These are phyloP conservation scores for Chauna torquata DNA, from an alignment of 2,113 vertebrate species.

Conservation along the genomic window DNA sequence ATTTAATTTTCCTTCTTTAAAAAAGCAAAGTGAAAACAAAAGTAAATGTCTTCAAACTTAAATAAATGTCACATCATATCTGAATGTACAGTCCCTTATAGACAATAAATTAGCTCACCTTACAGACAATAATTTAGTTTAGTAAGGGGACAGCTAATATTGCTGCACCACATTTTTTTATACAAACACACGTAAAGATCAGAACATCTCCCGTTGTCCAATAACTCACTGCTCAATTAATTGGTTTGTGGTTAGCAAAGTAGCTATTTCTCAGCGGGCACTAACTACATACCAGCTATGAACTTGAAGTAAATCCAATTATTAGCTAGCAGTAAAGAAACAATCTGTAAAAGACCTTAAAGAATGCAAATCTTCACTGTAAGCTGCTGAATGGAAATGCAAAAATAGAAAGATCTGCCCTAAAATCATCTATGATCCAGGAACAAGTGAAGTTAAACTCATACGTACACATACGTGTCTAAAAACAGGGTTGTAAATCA, in stretches of 20 bases:
- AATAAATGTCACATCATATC: background rate
- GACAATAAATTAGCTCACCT: background rate
- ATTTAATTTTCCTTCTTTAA: background rate
- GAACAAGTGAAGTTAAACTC: background rate
- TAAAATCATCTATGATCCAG: background rate
- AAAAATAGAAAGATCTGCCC: background rate
- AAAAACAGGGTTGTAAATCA: background rate
- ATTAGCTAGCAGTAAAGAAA: background rate
- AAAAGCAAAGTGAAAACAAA: background rate
- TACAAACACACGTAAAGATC: background rate
- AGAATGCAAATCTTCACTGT: background rate
- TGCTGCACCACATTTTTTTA: background rate
- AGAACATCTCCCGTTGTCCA: background rate
- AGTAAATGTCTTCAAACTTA: background rate
- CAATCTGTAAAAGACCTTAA: background rate
- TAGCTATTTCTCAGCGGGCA: background rate
- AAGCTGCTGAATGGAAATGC: background rate
- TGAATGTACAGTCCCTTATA: background rate
- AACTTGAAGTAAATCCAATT: background rate
- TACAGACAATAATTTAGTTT: background rate
- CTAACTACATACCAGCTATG: background rate
- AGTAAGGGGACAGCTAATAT: background rate
- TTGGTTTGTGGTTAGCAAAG: background rate
- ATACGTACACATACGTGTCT: background rate
- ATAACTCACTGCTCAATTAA: background rate